phyloP scores from a whole-genome alignment of 2,888 invertebrate genomes.

The Ditylenchus weischeri region DNA sequence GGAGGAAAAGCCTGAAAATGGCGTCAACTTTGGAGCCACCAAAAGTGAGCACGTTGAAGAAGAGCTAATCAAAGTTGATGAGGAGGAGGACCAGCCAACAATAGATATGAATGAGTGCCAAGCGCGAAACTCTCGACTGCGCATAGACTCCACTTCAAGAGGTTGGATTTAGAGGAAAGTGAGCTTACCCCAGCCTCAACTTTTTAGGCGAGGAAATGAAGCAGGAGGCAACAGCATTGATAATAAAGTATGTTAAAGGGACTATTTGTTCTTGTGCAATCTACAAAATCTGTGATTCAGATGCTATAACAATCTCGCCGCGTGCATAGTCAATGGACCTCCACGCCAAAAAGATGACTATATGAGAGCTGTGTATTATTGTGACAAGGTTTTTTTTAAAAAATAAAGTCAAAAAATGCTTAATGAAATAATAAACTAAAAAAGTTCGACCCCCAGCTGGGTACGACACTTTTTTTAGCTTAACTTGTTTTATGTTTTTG shows the following conservation, averaged over 20 bases:
- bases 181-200: too few relatives aligned
- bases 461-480: too few relatives aligned
- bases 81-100: not conserved
- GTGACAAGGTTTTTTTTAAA: slow-evolving; percentile 64
- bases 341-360: slow-evolving; percentile 66
- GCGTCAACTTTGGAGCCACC: not conserved
- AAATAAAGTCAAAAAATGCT: too few relatives aligned
- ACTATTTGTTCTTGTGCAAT: too few relatives aligned
- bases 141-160: slow-evolving; percentile 15
- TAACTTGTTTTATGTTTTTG: too few relatives aligned
- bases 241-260: not conserved
- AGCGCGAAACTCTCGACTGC: slow-evolving; percentile 1
- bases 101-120: not conserved
- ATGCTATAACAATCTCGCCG: slow-evolving; percentile 36
- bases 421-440: too few relatives aligned
- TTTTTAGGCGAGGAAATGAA: slow-evolving; percentile 16
- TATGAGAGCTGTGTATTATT: slow-evolving; percentile 71
- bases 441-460: too few relatives aligned
- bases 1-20: not conserved
- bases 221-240: slow-evolving; percentile 13
- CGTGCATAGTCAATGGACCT: slow-evolving; percentile 29
- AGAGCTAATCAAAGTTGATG: not conserved
- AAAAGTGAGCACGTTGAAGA: not conserved
- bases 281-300: slow-evolving; percentile 11
- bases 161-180: too few relatives aligned